Evolutionary conservation across 1,140 invertebrate species (phyloP), one percentile per base, ranked within the genome.

Genomic region (Episyrphus balteatus): DNA sequence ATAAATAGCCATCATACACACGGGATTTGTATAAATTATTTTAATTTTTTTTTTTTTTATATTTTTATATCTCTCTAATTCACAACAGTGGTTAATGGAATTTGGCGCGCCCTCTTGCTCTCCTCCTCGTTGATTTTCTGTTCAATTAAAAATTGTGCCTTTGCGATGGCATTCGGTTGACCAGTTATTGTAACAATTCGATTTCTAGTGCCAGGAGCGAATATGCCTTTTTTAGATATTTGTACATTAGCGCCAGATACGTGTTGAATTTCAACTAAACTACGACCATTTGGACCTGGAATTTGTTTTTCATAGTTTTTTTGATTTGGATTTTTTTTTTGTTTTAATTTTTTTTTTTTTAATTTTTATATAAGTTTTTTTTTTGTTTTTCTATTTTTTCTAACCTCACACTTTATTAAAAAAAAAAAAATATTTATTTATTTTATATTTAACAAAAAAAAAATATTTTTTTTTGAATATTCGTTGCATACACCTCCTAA

Each of bases 201-300:
- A 77, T 96, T 95, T 69, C 91, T 86, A 51, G 92, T 95, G 68
- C 92, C 91, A 54, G 92, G 92, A 59, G 89, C 89, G 76, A 92
- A 96, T 61, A 89, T 89, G 64, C 92, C 93, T 76, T 97, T 96
- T 79, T 98, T 98, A 55, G 92, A 95, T 71, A 98, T 96, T 77
- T 97, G 92, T 72, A 98, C 92, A 74, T 88, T 94, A 67, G 92
- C 92, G 68, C 92, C 91, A 69, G 88, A 94, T 69, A 88, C 79
- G 73, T 94, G 88, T 76, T 97, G 92, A 72, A 98, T 92, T 79
- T 98, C 92, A 62, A 94, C 86, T 65, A 98, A 81, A 67, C 88
- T 88, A 72, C 91, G 86, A 51, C 93, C 94, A 64, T 91, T 91
- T 58, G 89, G 92, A 72, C 82, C 82, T 82, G 70, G 21, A 65